Evolutionary conservation across 2,113 vertebrate species (phyloP).

Genomic region (Limanda limanda): DNA sequence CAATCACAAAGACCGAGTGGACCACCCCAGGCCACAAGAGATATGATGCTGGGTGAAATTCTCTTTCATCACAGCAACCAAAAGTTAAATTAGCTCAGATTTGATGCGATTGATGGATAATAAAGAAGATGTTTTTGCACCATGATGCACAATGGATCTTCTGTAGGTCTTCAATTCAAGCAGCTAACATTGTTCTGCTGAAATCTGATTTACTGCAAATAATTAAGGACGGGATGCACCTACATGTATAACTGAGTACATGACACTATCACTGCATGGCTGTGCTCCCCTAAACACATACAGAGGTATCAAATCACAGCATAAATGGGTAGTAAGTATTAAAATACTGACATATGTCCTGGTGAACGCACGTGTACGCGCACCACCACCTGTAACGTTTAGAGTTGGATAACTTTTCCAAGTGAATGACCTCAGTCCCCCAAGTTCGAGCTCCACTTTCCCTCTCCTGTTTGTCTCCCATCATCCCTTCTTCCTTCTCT

Average conservation of each 20-base stretch:
- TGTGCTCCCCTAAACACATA: not conserved
- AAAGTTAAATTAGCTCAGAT: conserved; percentile 13
- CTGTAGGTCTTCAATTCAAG: not conserved
- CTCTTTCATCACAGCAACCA: conserved; percentile 3
- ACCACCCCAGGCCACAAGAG: not conserved
- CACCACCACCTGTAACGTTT: not conserved
- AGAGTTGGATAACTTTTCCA: conserved; percentile 46
- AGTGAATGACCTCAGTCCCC: conserved; percentile 15
- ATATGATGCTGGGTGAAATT: conserved; percentile 18
- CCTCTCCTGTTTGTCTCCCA: not conserved
- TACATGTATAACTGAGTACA: not conserved
- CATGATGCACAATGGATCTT: not conserved
- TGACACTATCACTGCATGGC: not conserved
- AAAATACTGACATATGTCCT: not conserved
- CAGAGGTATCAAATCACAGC: not conserved
- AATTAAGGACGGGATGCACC: not conserved
- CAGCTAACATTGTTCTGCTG: not conserved
- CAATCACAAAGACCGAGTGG: conserved; percentile 17
- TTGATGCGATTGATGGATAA: not conserved
- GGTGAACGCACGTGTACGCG: not conserved
- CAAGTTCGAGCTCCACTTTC: conserved; percentile 19
- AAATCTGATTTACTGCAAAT: too few relatives aligned
- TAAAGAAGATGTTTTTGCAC: conserved; percentile 1
- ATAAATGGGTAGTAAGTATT: not conserved
- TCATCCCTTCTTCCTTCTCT: conserved; percentile 6